phyloP scores from a whole-genome alignment of 2,797 vertebrate genomes.

The Xiphorhynchus erythropygius region DNA sequence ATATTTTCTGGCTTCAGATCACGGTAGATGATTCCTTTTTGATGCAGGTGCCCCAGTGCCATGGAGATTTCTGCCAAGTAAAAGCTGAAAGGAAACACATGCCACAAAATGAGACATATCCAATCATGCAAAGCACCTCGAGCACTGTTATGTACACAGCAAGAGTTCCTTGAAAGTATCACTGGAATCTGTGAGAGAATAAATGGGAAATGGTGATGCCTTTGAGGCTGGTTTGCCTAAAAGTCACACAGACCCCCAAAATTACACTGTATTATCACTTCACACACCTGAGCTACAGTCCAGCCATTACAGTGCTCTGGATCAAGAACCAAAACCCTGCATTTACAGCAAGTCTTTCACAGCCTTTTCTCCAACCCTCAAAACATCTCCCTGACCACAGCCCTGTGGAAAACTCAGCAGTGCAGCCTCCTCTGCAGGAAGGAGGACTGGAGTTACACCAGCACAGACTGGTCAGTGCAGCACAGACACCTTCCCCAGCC shows the following conservation, averaged over 20 bases:
- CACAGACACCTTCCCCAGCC: background rate
- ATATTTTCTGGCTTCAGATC: conserved; percentile 99
- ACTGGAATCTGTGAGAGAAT: conserved; percentile 29
- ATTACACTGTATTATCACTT: background rate
- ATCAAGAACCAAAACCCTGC: background rate
- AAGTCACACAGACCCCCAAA: background rate
- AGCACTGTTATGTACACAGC: background rate
- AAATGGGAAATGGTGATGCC: conserved; percentile 2
- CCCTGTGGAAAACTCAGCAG: too few species aligned
- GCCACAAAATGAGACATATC: conserved; percentile 60
- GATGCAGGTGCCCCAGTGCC: conserved; percentile 98
- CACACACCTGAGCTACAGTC: background rate
- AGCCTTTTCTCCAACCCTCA: background rate
- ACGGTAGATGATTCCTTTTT: conserved; percentile 99
- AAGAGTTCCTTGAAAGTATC: conserved; percentile 62
- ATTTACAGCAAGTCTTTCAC: background rate
- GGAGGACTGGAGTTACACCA: background rate
- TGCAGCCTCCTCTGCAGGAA: background rate
- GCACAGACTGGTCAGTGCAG: background rate
- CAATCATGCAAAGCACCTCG: conserved; percentile 45
- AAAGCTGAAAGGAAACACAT: conserved; percentile 85
- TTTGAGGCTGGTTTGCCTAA: conserved; percentile 6
- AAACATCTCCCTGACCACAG: background rate
- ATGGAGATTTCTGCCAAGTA: conserved; percentile 99
- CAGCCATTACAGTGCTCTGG: background rate